These are phyloP conservation scores for Steatocranus sp. DNA, from an alignment of 2,797 vertebrate species.

Conservation along the genomic window DNA sequence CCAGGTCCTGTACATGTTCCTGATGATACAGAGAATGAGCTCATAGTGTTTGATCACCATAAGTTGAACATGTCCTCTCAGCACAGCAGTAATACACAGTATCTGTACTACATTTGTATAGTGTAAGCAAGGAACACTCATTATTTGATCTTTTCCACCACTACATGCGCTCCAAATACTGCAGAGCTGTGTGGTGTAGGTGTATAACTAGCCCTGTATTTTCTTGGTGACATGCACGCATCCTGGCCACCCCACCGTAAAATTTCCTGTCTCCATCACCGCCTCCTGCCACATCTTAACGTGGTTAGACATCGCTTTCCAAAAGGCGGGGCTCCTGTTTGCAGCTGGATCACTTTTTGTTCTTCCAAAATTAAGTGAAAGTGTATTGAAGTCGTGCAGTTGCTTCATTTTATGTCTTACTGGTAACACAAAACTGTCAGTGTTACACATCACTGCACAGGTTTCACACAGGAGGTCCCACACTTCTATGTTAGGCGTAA, in stretches of 20 bases:
- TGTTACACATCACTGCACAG: background rate
- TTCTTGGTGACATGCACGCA: background rate
- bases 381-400: background rate
- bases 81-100: background rate
- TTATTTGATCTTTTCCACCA: background rate
- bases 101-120: background rate
- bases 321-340: background rate
- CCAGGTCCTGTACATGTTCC: background rate
- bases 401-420: background rate
- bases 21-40: background rate
- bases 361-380: background rate
- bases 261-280: background rate
- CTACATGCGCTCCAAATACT: background rate
- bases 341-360: background rate
- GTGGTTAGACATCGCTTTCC: background rate
- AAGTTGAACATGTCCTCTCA: background rate
- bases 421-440: background rate
- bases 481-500: background rate
- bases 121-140: background rate
- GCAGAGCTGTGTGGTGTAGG: background rate
- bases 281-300: background rate
- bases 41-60: background rate
- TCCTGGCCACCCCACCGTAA: background rate
- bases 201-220: background rate
- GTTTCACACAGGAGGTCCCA: background rate